These are phyloP conservation scores for Bombus cullumanus DNA, from an alignment of 1,140 invertebrate genomes.

Conservation along the genomic window DNA sequence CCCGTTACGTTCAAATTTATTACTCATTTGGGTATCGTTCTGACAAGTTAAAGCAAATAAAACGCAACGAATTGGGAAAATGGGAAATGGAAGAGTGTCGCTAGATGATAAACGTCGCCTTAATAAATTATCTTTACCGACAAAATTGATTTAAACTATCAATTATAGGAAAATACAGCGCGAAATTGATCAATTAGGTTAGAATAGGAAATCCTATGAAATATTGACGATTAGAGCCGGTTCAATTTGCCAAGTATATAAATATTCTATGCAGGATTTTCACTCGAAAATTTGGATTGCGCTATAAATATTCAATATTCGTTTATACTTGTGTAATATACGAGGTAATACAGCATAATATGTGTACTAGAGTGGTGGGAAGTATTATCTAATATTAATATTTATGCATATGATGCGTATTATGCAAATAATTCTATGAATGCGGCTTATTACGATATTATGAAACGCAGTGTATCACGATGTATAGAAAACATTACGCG, in stretches of 20 bases:
- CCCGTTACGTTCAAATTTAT: slow-evolving; percentile 41
- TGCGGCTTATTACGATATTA: background rate
- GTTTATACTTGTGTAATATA: background rate
- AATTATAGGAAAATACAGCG: background rate
- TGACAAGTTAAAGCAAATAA: background rate
- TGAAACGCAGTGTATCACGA: background rate
- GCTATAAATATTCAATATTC: background rate
- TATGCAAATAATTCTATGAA: background rate
- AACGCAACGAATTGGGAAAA: slow-evolving; percentile 12
- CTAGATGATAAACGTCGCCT: background rate
- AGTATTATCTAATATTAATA: slow-evolving; percentile 5
- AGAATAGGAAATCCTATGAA: background rate
- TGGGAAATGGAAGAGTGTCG: background rate
- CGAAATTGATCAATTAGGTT: background rate
- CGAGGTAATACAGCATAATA: background rate
- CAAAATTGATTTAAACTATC: background rate
- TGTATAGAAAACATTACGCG: background rate
- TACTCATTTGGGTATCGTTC: slow-evolving; percentile 32
- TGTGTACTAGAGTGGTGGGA: background rate
- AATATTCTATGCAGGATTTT: background rate
- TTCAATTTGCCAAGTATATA: background rate
- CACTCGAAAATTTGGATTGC: background rate
- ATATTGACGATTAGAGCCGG: background rate
- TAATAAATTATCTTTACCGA: background rate
- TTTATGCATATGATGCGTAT: background rate